Evolutionary conservation across 2,113 vertebrate genomes (phyloP).

Genomic region (Nesoenas mayeri): DNA sequence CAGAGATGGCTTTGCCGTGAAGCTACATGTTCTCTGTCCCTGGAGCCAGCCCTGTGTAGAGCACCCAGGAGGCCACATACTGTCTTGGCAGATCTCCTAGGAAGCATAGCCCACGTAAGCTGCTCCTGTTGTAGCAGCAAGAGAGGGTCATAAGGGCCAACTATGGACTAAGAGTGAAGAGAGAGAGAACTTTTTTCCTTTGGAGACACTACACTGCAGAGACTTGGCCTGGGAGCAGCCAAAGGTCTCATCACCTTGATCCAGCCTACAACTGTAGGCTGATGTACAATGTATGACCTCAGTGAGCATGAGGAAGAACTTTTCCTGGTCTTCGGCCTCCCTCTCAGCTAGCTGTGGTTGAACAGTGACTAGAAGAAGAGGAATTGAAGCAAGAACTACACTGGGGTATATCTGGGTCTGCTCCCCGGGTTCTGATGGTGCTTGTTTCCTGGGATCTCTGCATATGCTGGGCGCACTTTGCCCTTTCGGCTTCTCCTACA

Average conservation of each 20-base stretch:
- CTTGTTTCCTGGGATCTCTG: not conserved
- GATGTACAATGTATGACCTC: not conserved
- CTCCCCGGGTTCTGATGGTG: rapidly evolving
- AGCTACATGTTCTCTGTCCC: not conserved
- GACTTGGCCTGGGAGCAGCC: not conserved
- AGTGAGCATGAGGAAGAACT: not conserved
- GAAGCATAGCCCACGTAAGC: not conserved
- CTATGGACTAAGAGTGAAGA: not conserved
- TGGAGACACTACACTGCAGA: not conserved
- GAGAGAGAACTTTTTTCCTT: not conserved
- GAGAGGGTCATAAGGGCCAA: not conserved
- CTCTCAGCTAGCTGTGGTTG: not conserved
- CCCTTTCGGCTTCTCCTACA: not conserved
- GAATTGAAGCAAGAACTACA: not conserved
- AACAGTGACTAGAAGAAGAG: not conserved
- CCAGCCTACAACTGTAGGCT: not conserved
- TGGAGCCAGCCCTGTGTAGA: not conserved
- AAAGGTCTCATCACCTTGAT: not conserved
- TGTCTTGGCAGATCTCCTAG: not conserved
- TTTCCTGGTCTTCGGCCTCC: not conserved
- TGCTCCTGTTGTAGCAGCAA: not conserved
- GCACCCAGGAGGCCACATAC: not conserved
- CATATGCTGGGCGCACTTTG: not conserved
- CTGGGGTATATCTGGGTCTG: not conserved
- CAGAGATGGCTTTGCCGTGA: not conserved